phyloP scores from a whole-genome alignment of 2,113 vertebrate species.

The Rafetus swinhoei region DNA sequence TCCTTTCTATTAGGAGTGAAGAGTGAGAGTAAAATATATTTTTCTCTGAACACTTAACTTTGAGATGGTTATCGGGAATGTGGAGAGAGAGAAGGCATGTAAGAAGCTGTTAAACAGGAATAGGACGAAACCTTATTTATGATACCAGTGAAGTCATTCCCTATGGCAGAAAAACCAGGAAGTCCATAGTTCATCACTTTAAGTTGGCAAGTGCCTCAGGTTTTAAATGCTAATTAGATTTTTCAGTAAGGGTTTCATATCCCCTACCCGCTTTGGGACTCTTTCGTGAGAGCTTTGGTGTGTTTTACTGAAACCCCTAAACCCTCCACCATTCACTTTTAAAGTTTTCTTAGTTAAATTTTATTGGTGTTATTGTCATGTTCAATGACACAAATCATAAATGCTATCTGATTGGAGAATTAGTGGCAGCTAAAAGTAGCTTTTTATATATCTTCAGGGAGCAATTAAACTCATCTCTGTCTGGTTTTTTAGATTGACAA shows the following conservation, averaged over 20 bases:
- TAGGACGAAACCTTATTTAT: not conserved
- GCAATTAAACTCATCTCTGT: constrained; percentile 66
- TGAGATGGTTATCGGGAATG: not conserved
- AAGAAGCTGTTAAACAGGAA: not conserved
- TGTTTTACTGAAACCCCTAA: not conserved
- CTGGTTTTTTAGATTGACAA: constrained; percentile 62
- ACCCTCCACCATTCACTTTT: not conserved
- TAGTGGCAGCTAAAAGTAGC: constrained; percentile 61
- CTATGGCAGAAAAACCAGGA: fast-evolving
- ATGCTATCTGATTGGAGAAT: constrained; percentile 58
- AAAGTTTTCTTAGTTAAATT: constrained; percentile 25
- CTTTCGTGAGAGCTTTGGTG: not conserved
- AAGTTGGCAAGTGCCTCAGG: not conserved
- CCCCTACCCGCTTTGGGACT: not conserved
- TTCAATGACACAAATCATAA: constrained; percentile 59
- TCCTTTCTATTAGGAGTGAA: not conserved
- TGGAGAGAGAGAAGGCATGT: not conserved
- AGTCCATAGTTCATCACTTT: not conserved
- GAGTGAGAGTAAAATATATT: not conserved
- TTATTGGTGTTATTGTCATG: constrained; percentile 49
- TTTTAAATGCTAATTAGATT: not conserved
- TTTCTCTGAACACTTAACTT: not conserved
- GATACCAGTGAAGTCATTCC: fast-evolving
- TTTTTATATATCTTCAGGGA: constrained; percentile 57
- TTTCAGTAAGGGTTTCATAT: not conserved